Conservation (phyloP, 2,113 vertebrate genomes). For the Stercorarius parasiticus region DNA sequence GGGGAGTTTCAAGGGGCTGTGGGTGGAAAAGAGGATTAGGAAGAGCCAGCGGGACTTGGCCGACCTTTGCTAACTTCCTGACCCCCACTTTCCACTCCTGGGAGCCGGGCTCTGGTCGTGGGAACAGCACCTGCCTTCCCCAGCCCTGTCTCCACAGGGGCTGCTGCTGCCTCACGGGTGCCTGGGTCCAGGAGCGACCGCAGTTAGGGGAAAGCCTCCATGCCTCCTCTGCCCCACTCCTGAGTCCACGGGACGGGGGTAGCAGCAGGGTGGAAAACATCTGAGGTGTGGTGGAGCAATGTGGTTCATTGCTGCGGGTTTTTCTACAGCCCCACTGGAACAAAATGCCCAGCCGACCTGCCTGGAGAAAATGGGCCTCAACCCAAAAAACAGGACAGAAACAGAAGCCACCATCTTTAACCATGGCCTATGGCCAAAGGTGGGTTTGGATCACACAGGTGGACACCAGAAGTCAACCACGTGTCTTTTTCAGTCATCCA, state of each 20-base stretch:
- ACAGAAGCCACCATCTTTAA: background rate
- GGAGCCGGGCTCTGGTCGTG: conserved; percentile 17
- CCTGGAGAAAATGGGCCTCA: background rate
- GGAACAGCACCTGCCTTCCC: conserved; percentile 64
- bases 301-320: background rate
- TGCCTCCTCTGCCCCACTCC: background rate
- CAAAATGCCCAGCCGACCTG: fast-evolving
- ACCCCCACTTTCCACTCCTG: background rate
- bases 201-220: background rate
- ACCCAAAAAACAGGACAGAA: background rate
- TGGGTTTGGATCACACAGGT: background rate
- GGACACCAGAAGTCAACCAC: background rate
- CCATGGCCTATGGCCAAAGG: background rate
- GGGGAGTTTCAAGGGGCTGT: conserved; percentile 59
- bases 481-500: background rate
- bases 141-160: background rate
- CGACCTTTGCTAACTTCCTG: conserved; percentile 52
- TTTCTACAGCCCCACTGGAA: background rate
- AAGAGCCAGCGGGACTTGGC: conserved; percentile 52
- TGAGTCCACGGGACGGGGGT: fast-evolving
- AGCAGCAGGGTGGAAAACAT: fast-evolving
- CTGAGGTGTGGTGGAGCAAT: background rate
- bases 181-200: background rate
- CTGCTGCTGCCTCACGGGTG: fast-evolving
- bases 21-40: conserved; percentile 61